Conservation (phyloP, 2,113 vertebrate species). For the Panthera leo region DNA sequence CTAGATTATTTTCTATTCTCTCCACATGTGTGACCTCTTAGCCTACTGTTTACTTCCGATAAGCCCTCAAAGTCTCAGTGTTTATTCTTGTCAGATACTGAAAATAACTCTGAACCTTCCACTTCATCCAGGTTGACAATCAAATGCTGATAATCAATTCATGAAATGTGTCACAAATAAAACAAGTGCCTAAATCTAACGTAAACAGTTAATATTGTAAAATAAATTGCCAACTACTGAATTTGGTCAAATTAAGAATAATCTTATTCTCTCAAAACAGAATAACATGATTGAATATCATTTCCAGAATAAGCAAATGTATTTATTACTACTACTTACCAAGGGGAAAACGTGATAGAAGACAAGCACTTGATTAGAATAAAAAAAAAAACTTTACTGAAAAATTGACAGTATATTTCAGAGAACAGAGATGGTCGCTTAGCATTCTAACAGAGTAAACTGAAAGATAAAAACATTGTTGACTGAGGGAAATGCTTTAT, state of each 20-base stretch:
- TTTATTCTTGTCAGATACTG: conserved; percentile 16
- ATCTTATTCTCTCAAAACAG: neutral
- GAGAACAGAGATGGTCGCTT: neutral
- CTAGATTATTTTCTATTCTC: neutral
- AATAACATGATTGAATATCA: neutral
- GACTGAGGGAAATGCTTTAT: neutral
- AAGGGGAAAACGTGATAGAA: neutral
- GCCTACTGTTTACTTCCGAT: neutral
- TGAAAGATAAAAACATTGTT: neutral
- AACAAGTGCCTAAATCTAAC: neutral
- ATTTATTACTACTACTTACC: neutral
- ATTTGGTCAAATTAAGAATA: neutral
- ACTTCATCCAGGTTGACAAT: neutral
- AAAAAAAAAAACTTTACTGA: neutral
- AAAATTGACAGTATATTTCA: neutral
- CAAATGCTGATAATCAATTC: neutral
- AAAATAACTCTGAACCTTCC: neutral
- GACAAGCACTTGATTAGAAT: neutral
- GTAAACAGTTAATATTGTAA: neutral
- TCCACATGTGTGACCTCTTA: neutral
- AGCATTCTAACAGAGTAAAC: neutral
- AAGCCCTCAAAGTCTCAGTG: neutral
- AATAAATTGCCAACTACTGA: neutral
- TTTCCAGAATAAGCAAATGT: neutral
- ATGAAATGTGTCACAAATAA: neutral